Conservation (phyloP, 2,113 vertebrate species). For the Fukomys damarensis region DNA sequence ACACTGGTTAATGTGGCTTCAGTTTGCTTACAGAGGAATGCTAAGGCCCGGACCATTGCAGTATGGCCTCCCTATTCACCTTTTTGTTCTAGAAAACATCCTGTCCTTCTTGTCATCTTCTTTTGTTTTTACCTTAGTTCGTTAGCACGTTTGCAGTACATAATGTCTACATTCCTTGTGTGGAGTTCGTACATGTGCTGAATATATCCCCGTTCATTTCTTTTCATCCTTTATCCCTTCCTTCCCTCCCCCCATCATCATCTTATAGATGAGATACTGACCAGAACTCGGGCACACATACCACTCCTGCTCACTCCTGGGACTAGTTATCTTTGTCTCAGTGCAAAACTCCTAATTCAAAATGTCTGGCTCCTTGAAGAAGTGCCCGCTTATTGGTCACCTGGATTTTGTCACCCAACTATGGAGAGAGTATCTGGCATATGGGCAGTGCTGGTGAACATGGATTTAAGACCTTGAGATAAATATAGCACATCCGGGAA, state of each 20-base stretch:
- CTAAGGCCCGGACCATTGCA: background rate
- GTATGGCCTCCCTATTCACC: too few species aligned
- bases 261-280: background rate
- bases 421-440: background rate
- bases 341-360: background rate
- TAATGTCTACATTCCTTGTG: background rate
- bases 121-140: background rate
- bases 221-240: background rate
- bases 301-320: background rate
- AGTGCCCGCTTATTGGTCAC: background rate
- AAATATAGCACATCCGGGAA: background rate
- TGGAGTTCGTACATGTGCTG: background rate
- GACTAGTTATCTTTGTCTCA: background rate
- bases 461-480: background rate
- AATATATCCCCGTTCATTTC: background rate
- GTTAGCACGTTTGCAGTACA: background rate
- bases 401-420: background rate
- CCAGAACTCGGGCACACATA: background rate
- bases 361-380: background rate
- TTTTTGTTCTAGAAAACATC: background rate
- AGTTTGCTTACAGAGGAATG: background rate
- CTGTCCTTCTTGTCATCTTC: background rate
- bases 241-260: background rate
- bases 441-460: background rate
- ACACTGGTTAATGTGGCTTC: background rate